A percentile compares a stretch with the other conserved stretches of the same genome.
Conservation (phyloP, 2,797 vertebrate genomes). For the Huso huso region DNA sequence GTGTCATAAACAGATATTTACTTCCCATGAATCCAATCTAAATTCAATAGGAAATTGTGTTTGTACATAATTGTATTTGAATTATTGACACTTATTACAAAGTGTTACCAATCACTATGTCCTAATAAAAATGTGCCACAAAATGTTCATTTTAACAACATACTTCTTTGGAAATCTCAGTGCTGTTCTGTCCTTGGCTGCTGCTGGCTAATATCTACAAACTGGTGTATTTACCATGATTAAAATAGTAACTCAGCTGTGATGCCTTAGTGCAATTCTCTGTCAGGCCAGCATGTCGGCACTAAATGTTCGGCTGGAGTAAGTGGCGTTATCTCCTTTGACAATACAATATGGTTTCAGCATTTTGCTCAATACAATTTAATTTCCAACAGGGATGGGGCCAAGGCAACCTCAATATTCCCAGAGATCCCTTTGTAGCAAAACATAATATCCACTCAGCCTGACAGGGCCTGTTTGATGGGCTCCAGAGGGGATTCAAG, state of each 20-base stretch:
- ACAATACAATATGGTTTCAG: slow-evolving; percentile 77
- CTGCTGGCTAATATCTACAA: slow-evolving; percentile 55
- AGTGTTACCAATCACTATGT: too few species aligned
- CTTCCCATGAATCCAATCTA: too few species aligned
- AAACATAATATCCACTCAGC: slow-evolving; percentile 58
- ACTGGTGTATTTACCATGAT: slow-evolving; percentile 61
- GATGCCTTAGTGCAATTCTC: slow-evolving; percentile 78
- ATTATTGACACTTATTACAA: too few species aligned
- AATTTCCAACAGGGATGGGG: slow-evolving; percentile 54
- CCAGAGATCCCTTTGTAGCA: slow-evolving; percentile 61
- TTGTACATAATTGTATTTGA: too few species aligned
- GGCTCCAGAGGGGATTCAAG: slow-evolving; percentile 44
- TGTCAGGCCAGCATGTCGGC: slow-evolving; percentile 74
- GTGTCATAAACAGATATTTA: too few species aligned
- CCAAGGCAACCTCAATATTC: slow-evolving; percentile 53
- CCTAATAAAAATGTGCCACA: too few species aligned
- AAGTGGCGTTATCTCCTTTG: slow-evolving; percentile 77
- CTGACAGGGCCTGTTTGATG: slow-evolving; percentile 59
- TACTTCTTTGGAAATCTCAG: too few species aligned
- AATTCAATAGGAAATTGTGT: too few species aligned
- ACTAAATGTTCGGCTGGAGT: slow-evolving; percentile 81
- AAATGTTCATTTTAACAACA: too few species aligned
- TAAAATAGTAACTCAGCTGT: slow-evolving; percentile 71
- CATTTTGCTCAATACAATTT: slow-evolving; percentile 67
- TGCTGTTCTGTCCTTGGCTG: not conserved